Evolutionary conservation across 2,888 invertebrate species (phyloP).

Genomic region (Drosophila eohydei): DNA sequence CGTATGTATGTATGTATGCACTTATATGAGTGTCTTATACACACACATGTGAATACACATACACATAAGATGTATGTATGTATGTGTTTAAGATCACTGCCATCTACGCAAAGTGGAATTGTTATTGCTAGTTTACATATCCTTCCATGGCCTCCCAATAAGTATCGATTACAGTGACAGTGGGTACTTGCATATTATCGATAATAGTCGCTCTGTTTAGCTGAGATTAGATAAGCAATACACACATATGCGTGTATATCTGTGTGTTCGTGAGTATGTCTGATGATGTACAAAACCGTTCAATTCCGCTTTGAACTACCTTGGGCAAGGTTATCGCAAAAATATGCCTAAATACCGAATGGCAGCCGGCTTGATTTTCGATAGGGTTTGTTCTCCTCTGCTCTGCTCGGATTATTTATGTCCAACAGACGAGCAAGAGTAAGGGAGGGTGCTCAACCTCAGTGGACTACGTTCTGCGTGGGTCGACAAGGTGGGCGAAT

Average conservation of each 20-base stretch:
- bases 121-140: slow-evolving; percentile 7
- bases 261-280: slow-evolving; percentile 4
- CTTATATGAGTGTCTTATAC: not conserved
- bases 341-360: slow-evolving; percentile 27
- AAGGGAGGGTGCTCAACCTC: not conserved
- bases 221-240: slow-evolving; percentile 45
- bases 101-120: slow-evolving; percentile 8
- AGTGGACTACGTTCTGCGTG: slow-evolving; percentile 27
- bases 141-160: slow-evolving; percentile 14
- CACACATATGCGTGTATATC: not conserved
- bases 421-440: slow-evolving; percentile 9
- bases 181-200: slow-evolving; percentile 30
- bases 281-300: slow-evolving; percentile 33
- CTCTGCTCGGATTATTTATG: slow-evolving; percentile 25
- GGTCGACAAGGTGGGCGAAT: slow-evolving; percentile 20
- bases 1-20: not conserved
- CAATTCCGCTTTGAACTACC: slow-evolving; percentile 61
- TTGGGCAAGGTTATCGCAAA: slow-evolving; percentile 58
- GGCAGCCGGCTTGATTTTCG: slow-evolving; percentile 30
- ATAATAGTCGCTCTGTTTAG: slow-evolving; percentile 18
- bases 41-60: slow-evolving; percentile 1
- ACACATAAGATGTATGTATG: not conserved
- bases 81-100: not conserved
- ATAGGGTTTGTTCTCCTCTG: slow-evolving; percentile 7
- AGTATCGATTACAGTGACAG: slow-evolving; percentile 28